phyloP scores from a whole-genome alignment of 2,888 invertebrate genomes.

The Xestia ashworthii region DNA sequence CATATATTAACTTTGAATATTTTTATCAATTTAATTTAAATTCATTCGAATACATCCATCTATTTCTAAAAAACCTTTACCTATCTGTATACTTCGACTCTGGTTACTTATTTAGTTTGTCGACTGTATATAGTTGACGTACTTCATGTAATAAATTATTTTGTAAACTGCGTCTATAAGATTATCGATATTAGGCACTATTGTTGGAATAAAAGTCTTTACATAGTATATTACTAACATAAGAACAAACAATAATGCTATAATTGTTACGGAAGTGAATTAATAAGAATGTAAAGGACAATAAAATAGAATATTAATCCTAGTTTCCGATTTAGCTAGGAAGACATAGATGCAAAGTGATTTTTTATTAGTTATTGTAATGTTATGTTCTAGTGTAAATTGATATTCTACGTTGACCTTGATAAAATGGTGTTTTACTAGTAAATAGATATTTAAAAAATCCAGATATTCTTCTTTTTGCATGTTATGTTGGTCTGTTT shows the following conservation, averaged over 20 bases:
- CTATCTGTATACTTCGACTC: no score
- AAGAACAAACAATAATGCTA: constrained; percentile 9
- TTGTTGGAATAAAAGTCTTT: neutral
- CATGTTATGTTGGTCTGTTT: neutral
- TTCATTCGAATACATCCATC: no score
- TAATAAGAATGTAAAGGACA: constrained; percentile 37
- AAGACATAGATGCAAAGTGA: constrained; percentile 34
- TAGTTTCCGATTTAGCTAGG: constrained; percentile 40
- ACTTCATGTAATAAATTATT: neutral
- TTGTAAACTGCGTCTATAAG: neutral
- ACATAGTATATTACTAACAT: constrained; percentile 2
- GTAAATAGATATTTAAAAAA: neutral
- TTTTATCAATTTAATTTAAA: no score
- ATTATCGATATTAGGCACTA: constrained; percentile 16
- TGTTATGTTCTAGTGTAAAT: constrained; percentile 12
- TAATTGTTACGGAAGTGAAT: constrained; percentile 53
- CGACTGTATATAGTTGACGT: no score
- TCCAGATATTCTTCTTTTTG: neutral
- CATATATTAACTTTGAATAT: no score
- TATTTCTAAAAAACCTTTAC: no score
- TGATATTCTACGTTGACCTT: constrained; percentile 8
- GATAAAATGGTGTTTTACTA: constrained; percentile 10
- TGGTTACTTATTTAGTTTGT: no score
- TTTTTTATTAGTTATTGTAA: neutral
- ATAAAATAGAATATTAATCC: neutral